phyloP scores from a whole-genome alignment of 2,113 vertebrate genomes.

The Pteruthius melanotis region DNA sequence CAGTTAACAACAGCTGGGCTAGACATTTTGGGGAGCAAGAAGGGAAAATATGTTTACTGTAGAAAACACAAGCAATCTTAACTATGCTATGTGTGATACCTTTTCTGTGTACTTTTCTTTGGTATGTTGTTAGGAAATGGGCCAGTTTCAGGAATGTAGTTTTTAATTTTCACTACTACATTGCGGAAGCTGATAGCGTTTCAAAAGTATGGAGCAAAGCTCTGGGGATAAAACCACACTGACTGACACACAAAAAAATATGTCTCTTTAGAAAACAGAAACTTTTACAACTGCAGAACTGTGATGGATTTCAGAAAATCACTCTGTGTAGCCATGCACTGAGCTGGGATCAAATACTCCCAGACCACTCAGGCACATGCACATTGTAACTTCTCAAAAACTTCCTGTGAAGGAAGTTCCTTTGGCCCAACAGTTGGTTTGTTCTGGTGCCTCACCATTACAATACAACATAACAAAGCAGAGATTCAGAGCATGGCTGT shows the following conservation, averaged over 20 bases:
- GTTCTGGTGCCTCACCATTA: neutral
- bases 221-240: neutral
- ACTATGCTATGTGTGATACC: neutral
- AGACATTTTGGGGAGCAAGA: neutral
- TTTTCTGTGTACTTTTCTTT: neutral
- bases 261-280: neutral
- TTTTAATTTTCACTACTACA: neutral
- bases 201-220: neutral
- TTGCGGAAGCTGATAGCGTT: neutral
- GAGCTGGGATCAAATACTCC: neutral
- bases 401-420: neutral
- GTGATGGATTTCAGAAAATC: neutral
- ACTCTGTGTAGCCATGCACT: neutral
- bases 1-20: neutral
- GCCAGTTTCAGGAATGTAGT: neutral
- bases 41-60: neutral
- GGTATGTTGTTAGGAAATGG: neutral
- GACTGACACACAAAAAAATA: neutral
- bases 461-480: neutral
- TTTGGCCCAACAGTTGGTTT: neutral
- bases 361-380: neutral
- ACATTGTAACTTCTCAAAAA: neutral
- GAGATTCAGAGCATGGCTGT: neutral
- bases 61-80: neutral
- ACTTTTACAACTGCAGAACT: neutral